phyloP scores from a whole-genome alignment of 2,888 invertebrate genomes.

The Germaria angustata region DNA sequence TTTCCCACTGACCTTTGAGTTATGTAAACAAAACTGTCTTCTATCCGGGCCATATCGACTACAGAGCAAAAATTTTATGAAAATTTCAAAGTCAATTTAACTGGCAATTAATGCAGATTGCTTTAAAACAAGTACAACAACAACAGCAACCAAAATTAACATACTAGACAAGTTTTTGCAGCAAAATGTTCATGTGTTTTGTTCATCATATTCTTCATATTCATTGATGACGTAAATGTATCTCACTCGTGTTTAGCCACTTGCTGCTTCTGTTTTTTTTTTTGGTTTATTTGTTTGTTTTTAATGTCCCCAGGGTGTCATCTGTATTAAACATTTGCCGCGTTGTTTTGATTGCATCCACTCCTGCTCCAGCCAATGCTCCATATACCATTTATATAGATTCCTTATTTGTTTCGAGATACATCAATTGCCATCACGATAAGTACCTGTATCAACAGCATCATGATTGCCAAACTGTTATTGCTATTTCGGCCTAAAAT shows the following conservation, averaged over 20 bases:
- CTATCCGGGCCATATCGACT: background rate
- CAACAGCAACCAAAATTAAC: constrained; percentile 27
- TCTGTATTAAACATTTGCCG: constrained; percentile 68
- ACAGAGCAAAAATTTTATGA: constrained; percentile 18
- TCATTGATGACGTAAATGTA: constrained; percentile 64
- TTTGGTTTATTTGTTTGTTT: constrained; percentile 25
- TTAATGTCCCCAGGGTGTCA: constrained; percentile 69
- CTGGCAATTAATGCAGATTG: constrained; percentile 76
- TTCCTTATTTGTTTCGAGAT: constrained; percentile 30
- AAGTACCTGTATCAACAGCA: constrained; percentile 15
- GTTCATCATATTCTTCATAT: constrained; percentile 32
- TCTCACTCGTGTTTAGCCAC: constrained; percentile 36
- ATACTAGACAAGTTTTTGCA: constrained; percentile 1
- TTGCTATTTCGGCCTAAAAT: constrained; percentile 45
- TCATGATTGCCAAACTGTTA: constrained; percentile 55
- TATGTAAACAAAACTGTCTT: background rate
- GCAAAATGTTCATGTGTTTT: constrained; percentile 10
- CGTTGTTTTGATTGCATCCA: constrained; percentile 74
- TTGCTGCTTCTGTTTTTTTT: constrained; percentile 14
- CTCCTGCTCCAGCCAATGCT: constrained; percentile 67
- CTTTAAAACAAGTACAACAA: constrained; percentile 51
- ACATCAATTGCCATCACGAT: constrained; percentile 58
- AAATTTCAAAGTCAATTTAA: constrained; percentile 76
- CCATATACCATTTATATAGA: constrained; percentile 41
- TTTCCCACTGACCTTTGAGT: constrained; percentile 63